Base-by-base conservation (phyloP, 2,888 invertebrate species). In the Periphyllus acericola region DNA sequence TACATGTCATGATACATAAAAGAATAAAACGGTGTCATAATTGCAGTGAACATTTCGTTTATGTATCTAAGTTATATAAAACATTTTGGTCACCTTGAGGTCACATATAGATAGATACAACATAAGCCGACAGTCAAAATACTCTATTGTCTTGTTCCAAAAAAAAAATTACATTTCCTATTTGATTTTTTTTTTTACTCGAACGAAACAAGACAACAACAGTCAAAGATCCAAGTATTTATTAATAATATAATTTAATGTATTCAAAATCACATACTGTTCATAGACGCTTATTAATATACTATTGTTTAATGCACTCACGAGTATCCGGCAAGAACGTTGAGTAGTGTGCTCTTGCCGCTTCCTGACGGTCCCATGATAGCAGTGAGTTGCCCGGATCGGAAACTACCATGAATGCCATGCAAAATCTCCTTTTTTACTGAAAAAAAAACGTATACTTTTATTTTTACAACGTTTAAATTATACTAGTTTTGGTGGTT, bases 301-400 rank as follows among this genome's bases (percentile, higher is more conserved):
- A 80, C 8, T 74, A 60, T 88, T 72, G 46, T 60, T 79, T 71
- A 87, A 89, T 66, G 52, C 71, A 94, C 95, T 94, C 92, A 97
- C 97, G 95, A 95, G 92, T 95, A 97, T 83, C 97, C 98, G 40
- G 97, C 97, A 84, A 97, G 93, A 89, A 97, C 96, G 91, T 97
- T 98, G 91, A 97, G 94, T 5, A 98, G 93, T 0, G 97, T 97
- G 83, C 96, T 96, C 91, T 98, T 96, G 76, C 96, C 95, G 0
- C 95, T 94, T 4, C 95, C 95, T 0, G 94, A 94, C 6, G 94
- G 94, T 0, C 94, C 94, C 94, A 94, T 94, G 89, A 94, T 94
- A 76, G 94, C 94, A 0, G 94, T 94, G 82, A 94, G 91, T 90
- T 94, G 93, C 32, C 94, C 94, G 0, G 94, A 93, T 89, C 92